Conservation (phyloP, 1,140 invertebrate species). For the Caenorhabditis inopinata region DNA sequence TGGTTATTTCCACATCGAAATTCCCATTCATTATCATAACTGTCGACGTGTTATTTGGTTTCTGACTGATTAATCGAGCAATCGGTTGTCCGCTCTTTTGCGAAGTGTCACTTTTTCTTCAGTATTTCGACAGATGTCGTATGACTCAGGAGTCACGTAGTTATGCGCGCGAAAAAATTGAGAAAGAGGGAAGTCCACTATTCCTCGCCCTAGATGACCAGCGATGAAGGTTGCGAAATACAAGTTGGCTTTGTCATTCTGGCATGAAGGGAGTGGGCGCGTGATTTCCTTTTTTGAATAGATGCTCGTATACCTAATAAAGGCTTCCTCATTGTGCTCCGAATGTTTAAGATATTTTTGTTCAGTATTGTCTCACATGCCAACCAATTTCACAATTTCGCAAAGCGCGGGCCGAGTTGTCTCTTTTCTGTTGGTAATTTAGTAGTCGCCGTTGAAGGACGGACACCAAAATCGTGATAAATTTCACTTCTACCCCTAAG, state of each 20-base stretch:
- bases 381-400: too few species aligned
- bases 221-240: constrained; percentile 16
- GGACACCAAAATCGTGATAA: background rate
- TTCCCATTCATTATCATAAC: constrained; percentile 6
- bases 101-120: background rate
- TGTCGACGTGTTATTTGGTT: background rate
- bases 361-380: too few species aligned
- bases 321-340: too few species aligned
- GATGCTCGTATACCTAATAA: background rate
- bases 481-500: background rate
- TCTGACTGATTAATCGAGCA: background rate
- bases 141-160: background rate
- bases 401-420: too few species aligned
- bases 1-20: background rate
- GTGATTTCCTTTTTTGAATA: constrained; percentile 21
- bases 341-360: too few species aligned
- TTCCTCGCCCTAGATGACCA: background rate
- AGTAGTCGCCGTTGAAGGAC: too few species aligned
- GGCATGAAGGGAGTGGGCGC: too few species aligned
- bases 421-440: too few species aligned
- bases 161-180: background rate
- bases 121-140: constrained; percentile 11
- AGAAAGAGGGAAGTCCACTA: background rate
- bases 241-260: background rate
- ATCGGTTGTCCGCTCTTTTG: background rate